Conservation (phyloP, 1,140 invertebrate species). For the Coenobita brevimanus region DNA sequence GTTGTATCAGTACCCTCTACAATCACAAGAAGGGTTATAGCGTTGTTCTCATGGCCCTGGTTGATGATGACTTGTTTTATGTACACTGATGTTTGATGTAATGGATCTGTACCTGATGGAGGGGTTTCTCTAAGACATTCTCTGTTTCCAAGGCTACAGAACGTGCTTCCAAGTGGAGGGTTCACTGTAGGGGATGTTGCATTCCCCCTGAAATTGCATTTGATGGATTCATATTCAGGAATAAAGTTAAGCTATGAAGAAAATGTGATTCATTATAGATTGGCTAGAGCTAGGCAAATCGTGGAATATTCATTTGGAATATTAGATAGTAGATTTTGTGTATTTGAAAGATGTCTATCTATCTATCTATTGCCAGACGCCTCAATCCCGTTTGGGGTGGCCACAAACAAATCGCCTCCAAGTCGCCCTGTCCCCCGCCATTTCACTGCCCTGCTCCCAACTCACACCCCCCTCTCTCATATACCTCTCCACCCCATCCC, state of each 20-base stretch:
- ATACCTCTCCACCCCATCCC: no score
- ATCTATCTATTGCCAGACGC: no score
- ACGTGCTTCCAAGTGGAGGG: constrained; percentile 22
- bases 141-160: constrained; percentile 36
- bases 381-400: no score
- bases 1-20: constrained; percentile 19
- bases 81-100: constrained; percentile 31
- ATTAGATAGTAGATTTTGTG: neutral
- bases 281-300: constrained; percentile 2
- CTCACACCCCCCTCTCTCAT: no score
- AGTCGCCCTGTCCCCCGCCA: no score
- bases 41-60: constrained; percentile 6
- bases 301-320: constrained; percentile 20
- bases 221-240: constrained; percentile 26
- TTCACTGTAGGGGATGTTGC: constrained; percentile 28
- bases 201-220: neutral
- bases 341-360: constrained; percentile 24
- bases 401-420: no score
- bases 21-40: constrained; percentile 18
- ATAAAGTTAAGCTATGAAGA: constrained; percentile 35
- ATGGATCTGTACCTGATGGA: no score
- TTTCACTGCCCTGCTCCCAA: no score
- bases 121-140: constrained; percentile 10
- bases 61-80: constrained; percentile 31
- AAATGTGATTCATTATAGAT: constrained; percentile 27